Conservation (phyloP, 2,888 invertebrate species). For the Drosophila putrida region DNA sequence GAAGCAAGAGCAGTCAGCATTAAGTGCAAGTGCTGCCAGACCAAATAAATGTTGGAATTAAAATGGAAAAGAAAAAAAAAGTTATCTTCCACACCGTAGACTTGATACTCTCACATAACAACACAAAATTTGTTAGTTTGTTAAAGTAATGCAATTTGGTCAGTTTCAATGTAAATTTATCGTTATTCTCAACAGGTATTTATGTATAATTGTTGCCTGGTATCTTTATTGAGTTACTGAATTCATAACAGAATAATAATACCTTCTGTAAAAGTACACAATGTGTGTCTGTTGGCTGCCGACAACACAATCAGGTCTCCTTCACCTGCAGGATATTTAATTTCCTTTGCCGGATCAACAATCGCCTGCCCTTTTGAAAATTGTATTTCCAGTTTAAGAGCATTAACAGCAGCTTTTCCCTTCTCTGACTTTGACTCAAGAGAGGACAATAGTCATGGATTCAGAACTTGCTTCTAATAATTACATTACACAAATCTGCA, state of each 20-base stretch:
- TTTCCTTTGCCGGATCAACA: conserved; percentile 57
- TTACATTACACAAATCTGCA: conserved; percentile 44
- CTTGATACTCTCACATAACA: too few relatives aligned
- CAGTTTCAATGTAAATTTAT: too few relatives aligned
- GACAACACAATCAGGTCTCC: background rate
- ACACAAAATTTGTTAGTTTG: too few relatives aligned
- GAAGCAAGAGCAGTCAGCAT: conserved; percentile 1
- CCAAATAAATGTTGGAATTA: conserved; percentile 37
- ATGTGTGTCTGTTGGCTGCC: conserved; percentile 11
- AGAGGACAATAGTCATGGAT: background rate
- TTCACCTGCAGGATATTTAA: conserved; percentile 68
- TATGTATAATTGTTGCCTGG: too few relatives aligned
- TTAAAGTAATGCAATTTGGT: too few relatives aligned
- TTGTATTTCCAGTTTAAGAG: conserved; percentile 44
- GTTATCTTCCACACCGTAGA: too few relatives aligned
- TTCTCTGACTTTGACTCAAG: background rate
- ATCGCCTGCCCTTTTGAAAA: conserved; percentile 44
- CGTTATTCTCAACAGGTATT: too few relatives aligned
- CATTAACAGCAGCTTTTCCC: conserved; percentile 21
- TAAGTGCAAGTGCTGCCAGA: conserved; percentile 18
- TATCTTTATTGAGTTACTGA: too few relatives aligned
- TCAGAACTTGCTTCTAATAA: conserved; percentile 34
- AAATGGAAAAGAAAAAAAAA: background rate
- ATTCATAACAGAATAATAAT: too few relatives aligned
- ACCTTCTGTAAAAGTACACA: conserved; percentile 4